Conservation (phyloP, 2,113 vertebrate genomes). For the Balaenoptera acutorostrata region DNA sequence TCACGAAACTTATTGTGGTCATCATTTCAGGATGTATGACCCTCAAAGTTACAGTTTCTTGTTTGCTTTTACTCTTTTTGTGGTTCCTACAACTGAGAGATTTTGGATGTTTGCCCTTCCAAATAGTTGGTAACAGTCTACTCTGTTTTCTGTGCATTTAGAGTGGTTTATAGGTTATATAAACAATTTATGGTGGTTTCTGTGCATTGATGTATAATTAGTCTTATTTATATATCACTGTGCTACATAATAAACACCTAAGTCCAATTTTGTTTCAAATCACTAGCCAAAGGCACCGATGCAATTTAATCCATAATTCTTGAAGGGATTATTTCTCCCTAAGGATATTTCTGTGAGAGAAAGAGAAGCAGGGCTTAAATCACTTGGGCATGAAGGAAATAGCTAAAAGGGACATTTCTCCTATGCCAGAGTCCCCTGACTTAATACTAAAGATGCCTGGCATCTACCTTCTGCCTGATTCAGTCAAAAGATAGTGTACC, state of each 20-base stretch:
- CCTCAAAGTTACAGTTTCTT: not conserved
- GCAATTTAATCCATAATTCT: not conserved
- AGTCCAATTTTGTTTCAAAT: not conserved
- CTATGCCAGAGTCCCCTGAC: accelerated
- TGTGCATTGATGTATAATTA: not conserved
- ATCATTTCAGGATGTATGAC: too few relatives aligned
- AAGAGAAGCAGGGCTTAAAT: too few relatives aligned
- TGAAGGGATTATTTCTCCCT: not conserved
- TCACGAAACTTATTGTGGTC: too few relatives aligned
- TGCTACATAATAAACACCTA: not conserved
- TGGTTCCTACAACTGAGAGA: accelerated
- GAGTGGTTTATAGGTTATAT: not conserved
- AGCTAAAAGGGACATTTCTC: accelerated
- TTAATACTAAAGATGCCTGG: not conserved
- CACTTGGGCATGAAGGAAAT: not conserved
- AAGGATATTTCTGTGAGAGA: not conserved
- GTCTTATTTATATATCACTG: not conserved
- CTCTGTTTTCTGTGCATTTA: not conserved
- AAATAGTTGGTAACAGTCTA: not conserved
- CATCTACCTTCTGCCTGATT: accelerated
- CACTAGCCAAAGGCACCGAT: not conserved
- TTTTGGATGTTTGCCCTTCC: not conserved
- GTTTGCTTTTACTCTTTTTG: not conserved
- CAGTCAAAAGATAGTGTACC: accelerated
- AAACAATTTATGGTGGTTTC: not conserved